Evolutionary conservation across 2,113 vertebrate species (phyloP), one percentile per base, ranked within the genome.

Genomic region (Embiotoca jacksoni): DNA sequence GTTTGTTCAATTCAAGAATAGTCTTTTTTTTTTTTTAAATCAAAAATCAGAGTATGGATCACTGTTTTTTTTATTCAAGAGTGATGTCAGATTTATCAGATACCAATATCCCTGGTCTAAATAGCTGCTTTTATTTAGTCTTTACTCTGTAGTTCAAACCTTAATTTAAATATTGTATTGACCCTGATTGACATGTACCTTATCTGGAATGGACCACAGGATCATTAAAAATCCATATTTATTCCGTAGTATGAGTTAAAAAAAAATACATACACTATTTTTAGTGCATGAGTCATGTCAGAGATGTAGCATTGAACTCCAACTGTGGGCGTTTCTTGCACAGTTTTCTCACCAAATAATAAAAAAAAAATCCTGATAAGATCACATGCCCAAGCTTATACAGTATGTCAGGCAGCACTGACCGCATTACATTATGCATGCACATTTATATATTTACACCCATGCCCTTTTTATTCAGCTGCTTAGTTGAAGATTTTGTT

Each of bases 391-490:
- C 13, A 32, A 11, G 46, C 16, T 44, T 63, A 11, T 37, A 1
- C 56, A 50, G 54, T 49, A 31, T 46, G 7, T 31, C 16, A 30
- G 30, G 9, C 54, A 63, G 46, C 69, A 57, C 64, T 68, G 4
- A n/a, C 16, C 50, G 55, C 11, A 1, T 59, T 58, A 15, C 59
- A 85, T 83, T 78, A 75, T 87, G 64, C 44, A 78, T 31, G 47
- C 31, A 8, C 10, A 14, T 46, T 67, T 66, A n/a, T 74, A 57
- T 15, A 53, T 70, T 68, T 15, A 33, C n/a, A 73, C 35, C 2
- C 5, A 0, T 58, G 31, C 56, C 8, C n/a, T 70, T 84, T 23
- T 74, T 36, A 5, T 66, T 41, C 58, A 49, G 44, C 11, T 30
- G 52, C 58, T 66, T 57, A 49, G 53, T n/a, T 47, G 47, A 74